Conservation (phyloP, 2,113 vertebrate genomes). For the Epinephelus cyanopodus region DNA sequence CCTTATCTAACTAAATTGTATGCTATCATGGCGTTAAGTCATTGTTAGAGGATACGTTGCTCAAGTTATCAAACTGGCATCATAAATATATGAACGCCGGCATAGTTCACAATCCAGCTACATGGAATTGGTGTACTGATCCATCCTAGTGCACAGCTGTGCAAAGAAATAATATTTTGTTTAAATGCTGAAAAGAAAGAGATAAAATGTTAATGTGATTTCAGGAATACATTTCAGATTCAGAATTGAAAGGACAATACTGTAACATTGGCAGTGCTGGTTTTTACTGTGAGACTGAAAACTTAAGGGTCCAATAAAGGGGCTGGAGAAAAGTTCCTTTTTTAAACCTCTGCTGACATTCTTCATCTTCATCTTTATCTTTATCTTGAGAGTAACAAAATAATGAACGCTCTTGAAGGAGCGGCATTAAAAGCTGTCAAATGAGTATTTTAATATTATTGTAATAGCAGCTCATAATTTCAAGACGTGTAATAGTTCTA, state of each 20-base stretch:
- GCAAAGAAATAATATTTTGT: background rate
- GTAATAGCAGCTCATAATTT: slow-evolving; percentile 35
- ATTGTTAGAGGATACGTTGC: background rate
- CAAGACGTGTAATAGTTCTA: slow-evolving; percentile 33
- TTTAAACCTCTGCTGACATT: slow-evolving; percentile 1
- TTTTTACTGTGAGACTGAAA: background rate
- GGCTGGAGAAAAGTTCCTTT: background rate
- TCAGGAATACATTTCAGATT: background rate
- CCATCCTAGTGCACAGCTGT: background rate
- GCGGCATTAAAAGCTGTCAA: slow-evolving; percentile 35
- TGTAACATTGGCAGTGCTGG: background rate
- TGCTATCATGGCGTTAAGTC: too few species aligned
- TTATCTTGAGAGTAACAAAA: slow-evolving; percentile 17
- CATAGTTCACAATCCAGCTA: background rate
- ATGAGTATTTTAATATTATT: slow-evolving; percentile 51
- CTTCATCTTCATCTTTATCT: slow-evolving; percentile 31
- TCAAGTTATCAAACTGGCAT: slow-evolving; percentile 3
- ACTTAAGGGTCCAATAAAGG: background rate
- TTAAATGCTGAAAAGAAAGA: background rate
- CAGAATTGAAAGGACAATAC: background rate
- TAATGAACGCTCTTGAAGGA: slow-evolving; percentile 38
- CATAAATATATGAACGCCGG: too few species aligned
- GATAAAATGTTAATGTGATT: background rate
- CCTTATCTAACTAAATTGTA: too few species aligned
- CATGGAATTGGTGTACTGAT: background rate